A percentile compares a stretch with the other conserved stretches of the same genome.
Evolutionary conservation across 2,113 vertebrate species (phyloP).

Genomic region (Tiliqua scincoides): DNA sequence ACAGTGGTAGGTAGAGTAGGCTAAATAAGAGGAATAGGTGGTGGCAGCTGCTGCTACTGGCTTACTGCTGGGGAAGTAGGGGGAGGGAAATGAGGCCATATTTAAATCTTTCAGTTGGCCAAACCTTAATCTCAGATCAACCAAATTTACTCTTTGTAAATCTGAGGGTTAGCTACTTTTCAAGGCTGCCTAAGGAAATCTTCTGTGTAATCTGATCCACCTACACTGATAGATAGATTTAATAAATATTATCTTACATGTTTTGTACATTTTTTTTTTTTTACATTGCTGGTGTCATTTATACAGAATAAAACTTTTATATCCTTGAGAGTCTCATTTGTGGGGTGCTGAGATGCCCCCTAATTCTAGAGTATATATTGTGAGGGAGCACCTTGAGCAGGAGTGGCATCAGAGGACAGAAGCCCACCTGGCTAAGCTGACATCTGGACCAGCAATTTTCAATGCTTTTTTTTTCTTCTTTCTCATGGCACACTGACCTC

Average conservation of each 20-base stretch:
- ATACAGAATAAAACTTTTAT: neutral
- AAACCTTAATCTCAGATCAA: neutral
- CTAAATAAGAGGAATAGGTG: too few relatives aligned
- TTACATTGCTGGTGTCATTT: constrained; percentile 4
- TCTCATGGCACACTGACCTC: too few relatives aligned
- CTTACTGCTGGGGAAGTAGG: too few relatives aligned
- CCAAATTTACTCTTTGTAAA: neutral
- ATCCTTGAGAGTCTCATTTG: neutral
- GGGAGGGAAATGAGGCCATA: too few relatives aligned
- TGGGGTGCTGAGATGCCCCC: neutral
- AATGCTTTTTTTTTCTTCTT: too few relatives aligned
- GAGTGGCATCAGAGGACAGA: too few relatives aligned
- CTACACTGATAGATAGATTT: neutral
- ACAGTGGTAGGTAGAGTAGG: too few relatives aligned
- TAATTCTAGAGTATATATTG: neutral
- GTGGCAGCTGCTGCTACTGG: too few relatives aligned
- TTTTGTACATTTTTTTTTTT: neutral
- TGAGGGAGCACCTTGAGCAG: neutral
- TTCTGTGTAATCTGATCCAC: neutral
- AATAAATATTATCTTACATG: neutral
- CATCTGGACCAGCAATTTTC: too few relatives aligned
- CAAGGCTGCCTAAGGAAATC: neutral
- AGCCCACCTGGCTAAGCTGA: too few relatives aligned
- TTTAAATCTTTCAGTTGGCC: too few relatives aligned
- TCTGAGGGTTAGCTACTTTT: neutral